These are phyloP conservation scores for Neoseiulus cucumeris DNA, from an alignment of 1,140 invertebrate genomes.

Conservation along the genomic window DNA sequence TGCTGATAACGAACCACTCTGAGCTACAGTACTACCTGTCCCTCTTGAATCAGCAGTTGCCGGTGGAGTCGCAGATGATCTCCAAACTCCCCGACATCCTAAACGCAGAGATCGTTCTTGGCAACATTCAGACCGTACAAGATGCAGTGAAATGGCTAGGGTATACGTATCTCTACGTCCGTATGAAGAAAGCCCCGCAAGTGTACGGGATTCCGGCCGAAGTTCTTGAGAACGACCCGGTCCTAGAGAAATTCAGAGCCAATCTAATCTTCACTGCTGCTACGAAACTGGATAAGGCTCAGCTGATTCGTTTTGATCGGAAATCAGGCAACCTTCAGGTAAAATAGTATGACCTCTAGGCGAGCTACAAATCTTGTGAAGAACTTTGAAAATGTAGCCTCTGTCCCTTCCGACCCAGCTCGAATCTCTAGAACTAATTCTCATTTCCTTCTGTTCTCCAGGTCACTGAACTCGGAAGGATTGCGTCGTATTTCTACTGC, in stretches of 20 bases:
- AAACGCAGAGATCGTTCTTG: constrained; percentile 93
- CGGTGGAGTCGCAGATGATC: constrained; percentile 40
- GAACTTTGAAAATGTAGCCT: not conserved
- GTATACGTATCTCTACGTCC: constrained; percentile 90
- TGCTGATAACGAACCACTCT: constrained; percentile 94
- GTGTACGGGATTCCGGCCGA: constrained; percentile 76
- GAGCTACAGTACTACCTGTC: constrained; percentile 97
- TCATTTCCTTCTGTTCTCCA: constrained; percentile 18
- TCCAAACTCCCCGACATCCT: constrained; percentile 71
- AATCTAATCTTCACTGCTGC: constrained; percentile 94
- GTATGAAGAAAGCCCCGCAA: constrained; percentile 58
- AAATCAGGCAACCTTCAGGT: constrained; percentile 77
- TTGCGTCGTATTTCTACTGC: constrained; percentile 94
- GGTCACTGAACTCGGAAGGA: constrained; percentile 79
- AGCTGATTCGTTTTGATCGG: constrained; percentile 84
- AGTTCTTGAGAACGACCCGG: constrained; percentile 47
- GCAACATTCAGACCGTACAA: constrained; percentile 78
- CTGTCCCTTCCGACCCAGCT: not conserved
- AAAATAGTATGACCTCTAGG: constrained; percentile 10
- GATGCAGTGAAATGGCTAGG: constrained; percentile 91
- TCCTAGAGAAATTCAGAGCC: constrained; percentile 67
- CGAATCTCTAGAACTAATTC: not conserved
- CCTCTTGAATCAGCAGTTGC: constrained; percentile 72
- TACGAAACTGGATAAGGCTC: constrained; percentile 66
- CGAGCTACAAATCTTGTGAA: not conserved